Base-by-base conservation (phyloP, 2,797 vertebrate genomes). In the Staurois parvus region DNA sequence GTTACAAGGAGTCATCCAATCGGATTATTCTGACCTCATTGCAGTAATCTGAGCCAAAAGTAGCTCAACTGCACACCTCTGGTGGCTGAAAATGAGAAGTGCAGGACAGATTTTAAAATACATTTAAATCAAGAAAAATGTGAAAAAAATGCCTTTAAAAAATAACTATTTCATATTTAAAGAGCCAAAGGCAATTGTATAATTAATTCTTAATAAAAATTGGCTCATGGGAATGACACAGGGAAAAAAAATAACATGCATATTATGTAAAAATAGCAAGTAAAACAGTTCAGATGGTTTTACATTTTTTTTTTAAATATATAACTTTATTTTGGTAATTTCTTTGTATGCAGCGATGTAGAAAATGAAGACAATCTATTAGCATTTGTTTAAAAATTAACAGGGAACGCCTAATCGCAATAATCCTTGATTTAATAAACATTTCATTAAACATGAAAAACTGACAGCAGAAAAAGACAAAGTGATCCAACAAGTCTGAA, bases 61-160 rank as follows among this genome's bases (percentile, higher is more conserved):
- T 1, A 84, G 95, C 95, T 99, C 98, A 94, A 96, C 95, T 99
- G 97, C 98, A 95, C 97, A 0, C 95, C 93, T 94, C 93, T 95
- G 90, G 94, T 92, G 97, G 94, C 69, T 84, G 89, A 73, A 89
- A 90, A 42, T 70, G 7, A 9, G 85, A 42, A 94, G 70, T 92
- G 91, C 94, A 90, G 67, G 73, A 77, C 30, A 74, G 17, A 75
- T 68, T 68, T 21, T 5, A 37, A 74, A 75, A 32, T 76, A 52
- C 76, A 66, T 79, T 59, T n/a, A 69, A 66, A 28, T 79, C 79
- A 19, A 40, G 8, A 77, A 4, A 77, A 84, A 76, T 59, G 19
- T 0, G 28, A n/a, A 40, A 29, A n/a, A 70, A 78, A 62, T 45
- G 21, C 0, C 4, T 9, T 12, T 13, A 30, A 42, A 75, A 66